Evolutionary conservation across 2,888 invertebrate genomes (phyloP).

Genomic region (Caenorhabditis afra): DNA sequence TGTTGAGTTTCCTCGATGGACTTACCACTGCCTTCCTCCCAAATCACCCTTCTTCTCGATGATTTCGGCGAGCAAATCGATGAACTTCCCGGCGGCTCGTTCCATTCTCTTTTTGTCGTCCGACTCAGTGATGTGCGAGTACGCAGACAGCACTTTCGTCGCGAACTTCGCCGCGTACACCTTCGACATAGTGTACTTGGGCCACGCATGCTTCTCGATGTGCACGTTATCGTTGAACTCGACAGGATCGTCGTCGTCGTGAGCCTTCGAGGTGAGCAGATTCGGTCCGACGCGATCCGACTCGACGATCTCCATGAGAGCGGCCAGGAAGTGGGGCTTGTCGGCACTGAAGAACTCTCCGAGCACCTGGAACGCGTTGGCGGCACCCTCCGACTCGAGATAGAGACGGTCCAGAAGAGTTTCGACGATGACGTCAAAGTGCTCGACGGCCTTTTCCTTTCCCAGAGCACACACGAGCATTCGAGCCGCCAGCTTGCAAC

Average conservation of each 20-base stretch:
- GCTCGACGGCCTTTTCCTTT: conserved; percentile 34
- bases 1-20: neutral
- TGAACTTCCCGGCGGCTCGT: conserved; percentile 16
- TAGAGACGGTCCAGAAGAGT: conserved; percentile 12
- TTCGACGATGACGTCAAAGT: conserved; percentile 22
- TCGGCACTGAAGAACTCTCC: conserved; percentile 34
- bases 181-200: conserved; percentile 52
- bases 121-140: neutral
- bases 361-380: conserved; percentile 51
- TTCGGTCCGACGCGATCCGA: conserved; percentile 15
- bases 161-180: conserved; percentile 46
- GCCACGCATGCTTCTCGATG: conserved; percentile 48
- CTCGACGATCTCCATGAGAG: conserved; percentile 28
- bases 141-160: conserved; percentile 27
- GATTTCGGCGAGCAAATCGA: conserved; percentile 44
- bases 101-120: conserved; percentile 16
- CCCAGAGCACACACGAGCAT: conserved; percentile 19
- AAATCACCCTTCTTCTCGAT: conserved; percentile 49
- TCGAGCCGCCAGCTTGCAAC: conserved; percentile 43
- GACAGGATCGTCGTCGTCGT: conserved; percentile 29
- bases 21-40: conserved; percentile 28
- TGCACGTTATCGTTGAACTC: conserved; percentile 21
- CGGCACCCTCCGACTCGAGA: conserved; percentile 20
- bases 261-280: conserved; percentile 2
- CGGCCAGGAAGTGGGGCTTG: conserved; percentile 10